These are phyloP conservation scores for Choristoneura rosaceana DNA, from an alignment of 2,888 invertebrate species.

Conservation along the genomic window DNA sequence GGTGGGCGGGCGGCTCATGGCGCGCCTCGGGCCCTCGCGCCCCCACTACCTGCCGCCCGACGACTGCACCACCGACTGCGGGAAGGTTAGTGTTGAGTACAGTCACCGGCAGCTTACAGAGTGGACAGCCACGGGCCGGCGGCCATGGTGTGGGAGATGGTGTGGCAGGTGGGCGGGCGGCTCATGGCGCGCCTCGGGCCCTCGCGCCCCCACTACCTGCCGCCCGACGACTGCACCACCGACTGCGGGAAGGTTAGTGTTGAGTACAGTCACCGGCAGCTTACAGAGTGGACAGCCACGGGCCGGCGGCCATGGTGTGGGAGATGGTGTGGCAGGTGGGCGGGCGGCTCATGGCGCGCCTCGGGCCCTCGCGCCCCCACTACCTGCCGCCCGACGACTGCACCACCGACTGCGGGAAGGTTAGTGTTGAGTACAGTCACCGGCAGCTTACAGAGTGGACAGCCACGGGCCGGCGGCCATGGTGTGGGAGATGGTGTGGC, in stretches of 20 bases:
- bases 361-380: conserved; percentile 83
- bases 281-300: conserved; percentile 51
- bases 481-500: background rate
- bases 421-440: conserved; percentile 50
- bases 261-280: too few species aligned
- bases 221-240: conserved; percentile 80
- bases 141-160: conserved; percentile 90
- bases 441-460: too few species aligned
- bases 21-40: conserved; percentile 85
- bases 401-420: conserved; percentile 87
- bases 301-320: conserved; percentile 85
- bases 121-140: conserved; percentile 48
- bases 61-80: conserved; percentile 85
- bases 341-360: conserved; percentile 90
- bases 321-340: conserved; percentile 94
- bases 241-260: conserved; percentile 87
- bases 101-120: conserved; percentile 42
- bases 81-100: conserved; percentile 79
- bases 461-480: too few species aligned
- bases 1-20: conserved; percentile 90
- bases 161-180: conserved; percentile 93
- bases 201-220: conserved; percentile 86
- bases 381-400: conserved; percentile 87
- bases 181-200: conserved; percentile 89
- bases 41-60: conserved; percentile 87